Percentiles rank a stretch among this genome's conserved stretches.
Evolutionary conservation across 2,113 vertebrate genomes (phyloP).

Genomic region (Glaucidium brasilianum): DNA sequence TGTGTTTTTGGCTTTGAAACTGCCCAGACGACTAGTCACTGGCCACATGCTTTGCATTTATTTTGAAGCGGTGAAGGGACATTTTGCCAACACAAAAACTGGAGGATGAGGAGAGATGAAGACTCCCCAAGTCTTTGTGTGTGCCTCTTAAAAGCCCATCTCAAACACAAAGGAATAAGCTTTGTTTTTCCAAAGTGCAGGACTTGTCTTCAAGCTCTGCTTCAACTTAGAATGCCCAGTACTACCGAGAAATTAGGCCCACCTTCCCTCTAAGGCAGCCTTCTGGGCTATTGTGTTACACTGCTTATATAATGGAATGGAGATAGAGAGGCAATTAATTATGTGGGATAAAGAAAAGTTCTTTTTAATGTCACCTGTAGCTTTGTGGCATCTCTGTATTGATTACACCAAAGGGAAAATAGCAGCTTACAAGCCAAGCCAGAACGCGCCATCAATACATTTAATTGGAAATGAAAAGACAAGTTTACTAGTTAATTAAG

Average conservation of each 20-base stretch:
- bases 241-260: neutral
- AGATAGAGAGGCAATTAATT: neutral
- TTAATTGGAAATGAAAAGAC: neutral
- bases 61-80: neutral
- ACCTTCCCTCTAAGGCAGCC: neutral
- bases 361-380: slow-evolving; percentile 25
- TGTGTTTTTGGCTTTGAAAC: neutral
- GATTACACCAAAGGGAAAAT: neutral
- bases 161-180: neutral
- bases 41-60: neutral
- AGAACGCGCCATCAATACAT: neutral
- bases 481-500: slow-evolving; percentile 36
- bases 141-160: neutral
- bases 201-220: neutral
- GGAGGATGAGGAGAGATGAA: neutral
- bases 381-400: neutral
- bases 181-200: neutral
- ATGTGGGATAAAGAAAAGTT: neutral
- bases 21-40: neutral
- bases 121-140: neutral
- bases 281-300: neutral
- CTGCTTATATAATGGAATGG: neutral
- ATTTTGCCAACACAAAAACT: neutral
- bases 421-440: neutral
- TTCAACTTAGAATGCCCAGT: neutral